Base-by-base conservation (phyloP, 2,797 vertebrate genomes). In the Ptychobarbus kaznakovi region DNA sequence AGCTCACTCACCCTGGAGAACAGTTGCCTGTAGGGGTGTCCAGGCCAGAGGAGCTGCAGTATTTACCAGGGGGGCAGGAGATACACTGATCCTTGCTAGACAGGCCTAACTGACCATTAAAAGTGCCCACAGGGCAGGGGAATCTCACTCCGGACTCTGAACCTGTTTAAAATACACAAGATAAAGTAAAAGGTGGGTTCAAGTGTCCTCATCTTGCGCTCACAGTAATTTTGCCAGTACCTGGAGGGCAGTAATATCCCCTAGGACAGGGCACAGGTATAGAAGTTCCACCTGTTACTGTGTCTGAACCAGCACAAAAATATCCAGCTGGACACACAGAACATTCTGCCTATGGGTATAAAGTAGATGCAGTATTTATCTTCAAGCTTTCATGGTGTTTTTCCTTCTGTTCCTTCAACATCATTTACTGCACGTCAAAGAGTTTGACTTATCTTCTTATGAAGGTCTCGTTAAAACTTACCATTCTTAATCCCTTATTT, bases 211-310 rank as follows among this genome's bases (percentile, higher is more conserved):
- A 61, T 73, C 49, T 38, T 44, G 40, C 18, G 58, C 25, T 61
- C 38, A 44, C 3, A 69, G 38, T 44, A 22, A 25, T 49, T 83
- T 74, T 81, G 11, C 25, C 42, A 87, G 61, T 93, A 96, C 96
- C 96, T 94, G 92, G 79, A 79, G 94, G 94, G 87, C 96, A 96
- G 82, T 94, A 96, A 89, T 95, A 92, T 90, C 96, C 96, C 91
- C 89, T 88, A 20, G 94, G 94, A 91, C 96, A 96, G 72, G 90
- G 89, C 12, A 81, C 82, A 65, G 95, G 96, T 65, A 87, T 91
- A 70, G 56, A 91, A 56, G 92, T 92, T 70, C 94, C 93, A 42
- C 89, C 90, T 86, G 86, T 84, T 0, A 88, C 91, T 70, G 89
- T 91, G 87, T 92, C 90, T 44, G 86, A 91, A 70, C 90, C 93